A percentile compares a stretch with the other conserved stretches of the same genome.
phyloP scores from a whole-genome alignment of 2,888 invertebrate genomes.

The Pseudococcus longispinus region DNA sequence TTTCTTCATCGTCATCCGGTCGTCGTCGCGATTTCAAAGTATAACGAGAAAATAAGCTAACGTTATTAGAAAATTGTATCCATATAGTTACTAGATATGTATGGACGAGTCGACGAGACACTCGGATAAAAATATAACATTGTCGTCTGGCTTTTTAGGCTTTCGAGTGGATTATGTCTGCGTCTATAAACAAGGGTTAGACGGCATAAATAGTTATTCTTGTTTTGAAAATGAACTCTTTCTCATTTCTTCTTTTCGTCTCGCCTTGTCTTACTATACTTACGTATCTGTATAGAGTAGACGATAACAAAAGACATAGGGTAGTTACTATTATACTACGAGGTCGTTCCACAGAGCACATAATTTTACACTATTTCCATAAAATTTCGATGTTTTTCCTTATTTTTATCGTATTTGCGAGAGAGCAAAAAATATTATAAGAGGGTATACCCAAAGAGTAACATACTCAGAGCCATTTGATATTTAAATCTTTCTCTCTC shows the following conservation, averaged over 20 bases:
- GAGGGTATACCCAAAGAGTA: neutral
- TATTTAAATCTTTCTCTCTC: neutral
- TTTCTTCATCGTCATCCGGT: neutral
- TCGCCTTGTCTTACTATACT: neutral
- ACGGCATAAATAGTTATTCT: constrained; percentile 54
- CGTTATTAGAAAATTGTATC: constrained; percentile 32
- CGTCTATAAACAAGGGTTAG: constrained; percentile 54
- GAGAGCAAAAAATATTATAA: constrained; percentile 32
- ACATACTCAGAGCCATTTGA: neutral
- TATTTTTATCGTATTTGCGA: constrained; percentile 56
- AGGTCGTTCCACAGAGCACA: constrained; percentile 41
- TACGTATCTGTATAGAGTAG: too few species aligned
- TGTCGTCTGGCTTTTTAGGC: constrained; percentile 53
- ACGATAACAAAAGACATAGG: constrained; percentile 55
- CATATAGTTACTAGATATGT: neutral
- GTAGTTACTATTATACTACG: constrained; percentile 48
- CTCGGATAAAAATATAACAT: constrained; percentile 44
- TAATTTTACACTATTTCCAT: constrained; percentile 52
- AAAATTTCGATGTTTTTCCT: constrained; percentile 50
- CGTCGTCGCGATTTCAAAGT: neutral
- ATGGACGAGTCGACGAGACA: neutral
- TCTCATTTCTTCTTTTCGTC: constrained; percentile 43
- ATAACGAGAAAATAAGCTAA: constrained; percentile 44
- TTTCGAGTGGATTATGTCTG: constrained; percentile 51
- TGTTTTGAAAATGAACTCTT: constrained; percentile 51